phyloP scores from a whole-genome alignment of 2,888 invertebrate genomes.

The Nemotelus pantherinus region DNA sequence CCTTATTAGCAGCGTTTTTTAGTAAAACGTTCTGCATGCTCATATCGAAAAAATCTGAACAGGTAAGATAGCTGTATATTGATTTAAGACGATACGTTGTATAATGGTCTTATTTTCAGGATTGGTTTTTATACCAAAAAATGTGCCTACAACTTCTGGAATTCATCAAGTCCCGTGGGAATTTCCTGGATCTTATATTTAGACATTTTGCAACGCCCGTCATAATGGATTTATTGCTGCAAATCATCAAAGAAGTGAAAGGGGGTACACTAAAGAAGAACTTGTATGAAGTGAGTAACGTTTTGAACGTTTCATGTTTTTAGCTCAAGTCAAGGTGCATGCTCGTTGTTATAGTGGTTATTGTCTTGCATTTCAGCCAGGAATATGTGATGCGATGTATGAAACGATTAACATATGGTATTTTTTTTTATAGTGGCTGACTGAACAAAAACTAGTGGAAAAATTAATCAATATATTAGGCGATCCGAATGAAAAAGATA shows the following conservation, averaged over 20 bases:
- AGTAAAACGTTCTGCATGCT: constrained; percentile 93
- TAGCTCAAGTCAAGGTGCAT: too few species aligned
- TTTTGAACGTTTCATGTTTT: constrained; percentile 28
- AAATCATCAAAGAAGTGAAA: constrained; percentile 85
- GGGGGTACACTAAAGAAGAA: constrained; percentile 76
- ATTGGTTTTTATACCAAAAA: constrained; percentile 92
- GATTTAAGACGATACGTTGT: not conserved
- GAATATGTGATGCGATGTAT: too few species aligned
- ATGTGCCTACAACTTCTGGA: constrained; percentile 92
- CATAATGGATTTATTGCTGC: constrained; percentile 90
- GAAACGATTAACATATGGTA: too few species aligned
- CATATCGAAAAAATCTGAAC: constrained; percentile 86
- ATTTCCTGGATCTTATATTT: constrained; percentile 87
- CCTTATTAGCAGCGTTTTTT: constrained; percentile 93
- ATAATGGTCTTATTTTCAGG: constrained; percentile 62
- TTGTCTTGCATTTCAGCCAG: too few species aligned
- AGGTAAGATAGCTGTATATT: constrained; percentile 65
- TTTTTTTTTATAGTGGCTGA: constrained; percentile 78
- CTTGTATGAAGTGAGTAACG: constrained; percentile 70
- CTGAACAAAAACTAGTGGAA: constrained; percentile 86
- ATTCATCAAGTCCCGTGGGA: constrained; percentile 86
- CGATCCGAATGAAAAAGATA: constrained; percentile 75
- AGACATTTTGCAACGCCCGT: constrained; percentile 93
- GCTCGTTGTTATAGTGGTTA: too few species aligned
- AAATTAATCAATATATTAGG: constrained; percentile 74